Base-by-base conservation (phyloP, 2,888 invertebrate species). In the Ormyrus rosae region DNA sequence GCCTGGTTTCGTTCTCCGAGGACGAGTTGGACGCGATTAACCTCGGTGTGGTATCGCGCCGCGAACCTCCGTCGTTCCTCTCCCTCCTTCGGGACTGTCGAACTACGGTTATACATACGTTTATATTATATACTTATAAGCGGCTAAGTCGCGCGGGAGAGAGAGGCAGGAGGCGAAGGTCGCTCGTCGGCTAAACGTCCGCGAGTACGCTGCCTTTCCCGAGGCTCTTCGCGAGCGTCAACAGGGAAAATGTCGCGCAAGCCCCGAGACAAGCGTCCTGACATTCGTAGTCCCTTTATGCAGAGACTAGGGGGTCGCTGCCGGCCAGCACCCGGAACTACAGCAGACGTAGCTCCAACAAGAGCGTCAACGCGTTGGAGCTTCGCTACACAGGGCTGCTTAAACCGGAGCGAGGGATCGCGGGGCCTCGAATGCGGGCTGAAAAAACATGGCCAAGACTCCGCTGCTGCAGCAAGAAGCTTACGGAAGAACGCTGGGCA, bases 381-480 rank as follows among this genome's bases (percentile, higher is more conserved):
- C 10, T 48, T 11, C 63, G n/a, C 63, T 34, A 34, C 34, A 34
- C 34, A 34, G 34, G 48, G n/a, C 58, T 48, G 6, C 9, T 10
- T 13, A 10, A n/a, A 11, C 8, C 50, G 50, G 50, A 19, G 7
- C 45, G 9, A n/a, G 48, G 9, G 34, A 58, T 46, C 53, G 19
- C n/a, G 34, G 60, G 19, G n/a, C 75, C 81, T 81, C 75, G 79
- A 81, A 81, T 79, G 75, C 79, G 75, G 72, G 4, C 11, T 34
- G 61, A 78, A 50, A 73, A 81, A 77, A 79, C 78, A 75, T 81
- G 77, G 83, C 79, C 80, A 81, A 81, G 78, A 78, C 82, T 83
- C 10, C n/a, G 78, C 69, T 51, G 69, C 45, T 65, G 80, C 65
- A 64, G 55, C 81, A 53, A 77, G 19, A 50, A 45, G 51, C 58